Base-by-base conservation (phyloP, 2,888 invertebrate genomes). In the Luffia ferchaultella region DNA sequence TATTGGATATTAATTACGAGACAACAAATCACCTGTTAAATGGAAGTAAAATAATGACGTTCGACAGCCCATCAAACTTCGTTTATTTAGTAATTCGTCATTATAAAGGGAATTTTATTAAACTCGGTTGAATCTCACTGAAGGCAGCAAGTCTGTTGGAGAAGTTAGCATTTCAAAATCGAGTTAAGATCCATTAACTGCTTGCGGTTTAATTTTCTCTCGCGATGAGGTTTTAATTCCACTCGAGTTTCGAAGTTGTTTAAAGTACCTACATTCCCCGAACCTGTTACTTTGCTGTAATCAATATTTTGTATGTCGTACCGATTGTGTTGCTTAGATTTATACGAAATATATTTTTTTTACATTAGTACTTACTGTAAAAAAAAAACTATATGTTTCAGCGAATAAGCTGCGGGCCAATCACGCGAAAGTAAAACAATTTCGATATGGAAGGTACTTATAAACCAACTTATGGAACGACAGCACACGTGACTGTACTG, bases 181-280 rank as follows among this genome's bases (percentile, higher is more conserved):
- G 64, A 75, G 75, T 77, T 76, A 74, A 76, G 74, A 74, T 64
- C 72, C 73, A 76, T 77, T 78, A 75, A 76, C 74, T 75, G 76
- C 73, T 76, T 67, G 72, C 59, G 74, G 75, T 75, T 75, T 70
- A 75, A 76, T 73, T 76, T 73, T 73, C 69, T 67, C 64, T 61
- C 20, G 61, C 64, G 70, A 76, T 73, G 70, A 72, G 73, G 67
- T 76, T 76, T 75, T 73, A 74, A 75, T 71, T 73, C 63, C 58
- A 65, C 63, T 68, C 66, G 64, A 63, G 30, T 30, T 58, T 64
- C 63, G 58, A 64, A 69, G 59, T 66, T 64, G 63, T 58, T 60
- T 67, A 63, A 58, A 55, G 53, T 58, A 57, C n/a, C n/a, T n/a
- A n/a, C 60, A 64, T 60, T 60, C 46, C 46, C 20, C 20, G 54